phyloP scores from a whole-genome alignment of 2,888 invertebrate genomes.

The Antitype chi region DNA sequence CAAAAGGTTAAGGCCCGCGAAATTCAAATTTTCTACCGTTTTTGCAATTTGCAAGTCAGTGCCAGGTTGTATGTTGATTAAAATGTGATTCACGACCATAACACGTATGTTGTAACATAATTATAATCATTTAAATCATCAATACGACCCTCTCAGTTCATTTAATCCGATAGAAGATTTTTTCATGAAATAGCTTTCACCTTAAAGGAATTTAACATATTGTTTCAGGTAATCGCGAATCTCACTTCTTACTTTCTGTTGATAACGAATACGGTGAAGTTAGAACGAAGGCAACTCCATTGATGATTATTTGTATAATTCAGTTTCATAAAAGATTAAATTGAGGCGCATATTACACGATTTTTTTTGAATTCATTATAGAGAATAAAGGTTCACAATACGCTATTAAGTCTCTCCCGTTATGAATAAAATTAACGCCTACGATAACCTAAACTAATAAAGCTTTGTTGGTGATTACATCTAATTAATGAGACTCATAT shows the following conservation, averaged over 20 bases:
- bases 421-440: conserved; percentile 58
- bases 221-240: conserved; percentile 13
- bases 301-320: conserved; percentile 5
- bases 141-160: too few species aligned
- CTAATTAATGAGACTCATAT: conserved; percentile 78
- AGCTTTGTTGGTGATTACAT: conserved; percentile 84
- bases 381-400: conserved; percentile 42
- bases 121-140: too few species aligned
- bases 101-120: too few species aligned
- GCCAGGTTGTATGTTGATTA: too few species aligned
- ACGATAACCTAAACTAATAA: conserved; percentile 84
- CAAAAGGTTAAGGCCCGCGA: background rate
- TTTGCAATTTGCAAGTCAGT: too few species aligned
- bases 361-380: conserved; percentile 17
- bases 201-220: background rate
- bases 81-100: too few species aligned
- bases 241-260: background rate
- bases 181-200: too few species aligned
- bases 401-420: conserved; percentile 61
- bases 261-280: background rate
- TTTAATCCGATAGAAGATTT: too few species aligned
- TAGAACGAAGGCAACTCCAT: conserved; percentile 17
- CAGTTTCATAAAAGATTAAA: conserved; percentile 2
- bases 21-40: too few species aligned
- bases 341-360: background rate